A percentile compares a stretch with the other conserved stretches of the same genome.
Conservation (phyloP, 2,797 vertebrate species). For the Pitangus sulphuratus region DNA sequence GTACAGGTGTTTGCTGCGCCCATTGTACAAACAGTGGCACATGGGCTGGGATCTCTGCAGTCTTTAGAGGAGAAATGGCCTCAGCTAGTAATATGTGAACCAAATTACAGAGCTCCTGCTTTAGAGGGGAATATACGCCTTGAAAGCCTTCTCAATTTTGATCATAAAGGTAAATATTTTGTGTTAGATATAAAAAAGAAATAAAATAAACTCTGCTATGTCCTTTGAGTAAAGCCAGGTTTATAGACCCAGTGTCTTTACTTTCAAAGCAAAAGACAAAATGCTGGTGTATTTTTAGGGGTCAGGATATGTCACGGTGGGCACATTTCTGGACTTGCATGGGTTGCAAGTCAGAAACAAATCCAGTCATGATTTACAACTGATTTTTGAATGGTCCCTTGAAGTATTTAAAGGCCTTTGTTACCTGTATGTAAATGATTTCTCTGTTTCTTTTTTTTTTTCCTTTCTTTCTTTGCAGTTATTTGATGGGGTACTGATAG, state of each 20-base stretch:
- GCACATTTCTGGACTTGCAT: not conserved
- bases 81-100: not conserved
- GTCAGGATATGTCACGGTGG: not conserved
- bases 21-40: not conserved
- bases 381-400: not conserved
- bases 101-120: not conserved
- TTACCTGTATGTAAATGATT: not conserved
- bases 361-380: not conserved
- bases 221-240: not conserved
- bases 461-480: constrained; percentile 64
- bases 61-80: not conserved
- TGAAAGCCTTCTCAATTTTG: not conserved
- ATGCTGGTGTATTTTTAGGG: not conserved
- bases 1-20: not conserved
- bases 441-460: not conserved
- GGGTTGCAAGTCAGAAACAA: not conserved
- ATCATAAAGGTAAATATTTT: not conserved
- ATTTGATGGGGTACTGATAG: constrained; percentile 76
- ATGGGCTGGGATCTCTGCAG: not conserved
- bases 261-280: not conserved
- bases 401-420: not conserved
- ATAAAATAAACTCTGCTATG: not conserved
- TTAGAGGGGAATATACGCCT: not conserved
- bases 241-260: not conserved
- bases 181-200: not conserved